Base-by-base conservation (phyloP, 2,113 vertebrate species). In the Pachypanchax playfairii region DNA sequence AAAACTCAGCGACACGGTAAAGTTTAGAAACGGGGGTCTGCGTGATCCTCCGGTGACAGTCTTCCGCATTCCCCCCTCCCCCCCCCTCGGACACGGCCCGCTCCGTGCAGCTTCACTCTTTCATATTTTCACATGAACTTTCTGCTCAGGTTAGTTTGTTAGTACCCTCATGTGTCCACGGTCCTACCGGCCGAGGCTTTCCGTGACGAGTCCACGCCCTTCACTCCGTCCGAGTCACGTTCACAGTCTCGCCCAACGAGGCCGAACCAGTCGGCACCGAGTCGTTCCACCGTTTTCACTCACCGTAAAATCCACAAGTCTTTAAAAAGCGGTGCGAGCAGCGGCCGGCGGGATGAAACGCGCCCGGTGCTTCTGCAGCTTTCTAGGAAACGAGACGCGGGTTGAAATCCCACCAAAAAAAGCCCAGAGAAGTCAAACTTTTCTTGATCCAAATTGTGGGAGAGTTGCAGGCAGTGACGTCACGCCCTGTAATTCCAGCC, bases 381-480 rank as follows among this genome's bases (percentile, higher is more conserved):
- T 86, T 92, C 90, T 84, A 90, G 84, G 90, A 90, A 80, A 79
- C 18, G 4, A 15, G 79, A 71, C 73, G 82, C 80, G 77, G 80
- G 78, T 77, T 82, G 77, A 85, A 90, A 91, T 92, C 89, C 90
- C 83, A 79, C 68, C 73, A 55, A 87, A 86, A 66, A 84, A 88
- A 86, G 17, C 17, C 56, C 82, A 86, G 85, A 64, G 83, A 89
- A 90, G 87, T 87, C 86, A 90, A 92, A 93, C 88, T 90, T 90
- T n/a, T 87, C 86, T 88, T 79, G 83, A 81, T 88, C 85, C 89
- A 73, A 90, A 92, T 85, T 89, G 77, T 90, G 88, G 88, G 87
- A 91, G 88, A 92, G 91, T 89, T 82, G 90, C 85, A 82, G 91
- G 83, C 88, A 29, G 87, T 93, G 92, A 93, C 92, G 92, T 93